A percentile compares a stretch with the other conserved stretches of the same genome.
Conservation (phyloP, 2,888 invertebrate genomes). For the Apodemia zela region DNA sequence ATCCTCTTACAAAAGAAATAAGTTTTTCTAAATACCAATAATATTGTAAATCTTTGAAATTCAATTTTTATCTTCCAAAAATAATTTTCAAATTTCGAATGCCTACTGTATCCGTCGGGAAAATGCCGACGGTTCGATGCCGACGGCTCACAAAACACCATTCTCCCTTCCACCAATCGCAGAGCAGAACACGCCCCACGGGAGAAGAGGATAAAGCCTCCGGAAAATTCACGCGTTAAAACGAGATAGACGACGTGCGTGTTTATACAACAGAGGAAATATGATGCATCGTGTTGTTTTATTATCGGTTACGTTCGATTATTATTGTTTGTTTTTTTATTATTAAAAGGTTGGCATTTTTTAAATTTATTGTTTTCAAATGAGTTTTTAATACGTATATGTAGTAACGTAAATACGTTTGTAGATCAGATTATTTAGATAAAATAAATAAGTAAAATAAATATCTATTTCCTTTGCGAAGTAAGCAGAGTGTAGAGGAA, state of each 20-base stretch:
- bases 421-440: too few relatives aligned
- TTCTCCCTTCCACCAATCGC: slow-evolving; percentile 72
- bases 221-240: slow-evolving; percentile 49
- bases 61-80: too few relatives aligned
- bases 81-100: slow-evolving; percentile 59
- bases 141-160: slow-evolving; percentile 50
- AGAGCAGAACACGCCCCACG: slow-evolving; percentile 63
- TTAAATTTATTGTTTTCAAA: too few relatives aligned
- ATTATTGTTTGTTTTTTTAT: slow-evolving; percentile 49
- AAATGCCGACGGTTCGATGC: slow-evolving; percentile 70
- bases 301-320: slow-evolving; percentile 73
- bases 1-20: too few relatives aligned
- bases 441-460: too few relatives aligned
- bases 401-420: too few relatives aligned
- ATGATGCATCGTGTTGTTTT: slow-evolving; percentile 78
- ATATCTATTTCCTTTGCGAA: too few relatives aligned
- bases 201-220: slow-evolving; percentile 44
- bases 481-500: too few relatives aligned
- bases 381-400: too few relatives aligned
- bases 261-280: slow-evolving; percentile 69
- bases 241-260: slow-evolving; percentile 53
- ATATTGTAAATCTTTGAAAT: too few relatives aligned
- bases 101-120: slow-evolving; percentile 60
- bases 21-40: too few relatives aligned
- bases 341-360: too few relatives aligned